Evolutionary conservation across 2,888 invertebrate species (phyloP).

Genomic region (Agrypnus murinus): DNA sequence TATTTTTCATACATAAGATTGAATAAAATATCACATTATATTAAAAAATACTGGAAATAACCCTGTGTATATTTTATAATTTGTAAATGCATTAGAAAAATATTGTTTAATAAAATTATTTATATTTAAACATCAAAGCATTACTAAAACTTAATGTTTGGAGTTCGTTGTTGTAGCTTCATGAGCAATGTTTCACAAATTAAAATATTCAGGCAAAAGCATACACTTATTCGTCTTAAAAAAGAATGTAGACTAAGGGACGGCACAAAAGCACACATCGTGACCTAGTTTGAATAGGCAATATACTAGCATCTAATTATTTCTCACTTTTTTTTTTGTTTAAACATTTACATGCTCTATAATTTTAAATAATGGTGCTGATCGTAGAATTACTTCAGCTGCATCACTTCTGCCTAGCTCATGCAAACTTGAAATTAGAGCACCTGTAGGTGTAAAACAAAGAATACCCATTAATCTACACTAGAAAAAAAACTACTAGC

Average conservation of each 20-base stretch:
- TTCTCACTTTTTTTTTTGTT: slow-evolving; percentile 10
- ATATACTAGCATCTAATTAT: too few species aligned
- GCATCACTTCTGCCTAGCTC: slow-evolving; percentile 78
- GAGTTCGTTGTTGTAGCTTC: slow-evolving; percentile 41
- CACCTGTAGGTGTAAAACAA: slow-evolving; percentile 67
- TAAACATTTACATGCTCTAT: slow-evolving; percentile 42
- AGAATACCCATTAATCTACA: not conserved
- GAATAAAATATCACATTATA: slow-evolving; percentile 45
- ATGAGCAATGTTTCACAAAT: slow-evolving; percentile 31
- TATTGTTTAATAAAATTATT: slow-evolving; percentile 5
- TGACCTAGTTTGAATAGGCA: too few species aligned
- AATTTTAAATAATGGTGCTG: slow-evolving; percentile 70
- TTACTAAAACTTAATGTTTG: slow-evolving; percentile 8
- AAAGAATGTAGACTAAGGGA: slow-evolving; percentile 30
- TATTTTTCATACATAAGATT: not conserved
- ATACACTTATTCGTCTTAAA: not conserved
- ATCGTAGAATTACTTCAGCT: slow-evolving; percentile 74
- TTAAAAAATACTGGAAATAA: slow-evolving; percentile 50
- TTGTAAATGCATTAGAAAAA: slow-evolving; percentile 45
- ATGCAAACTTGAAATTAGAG: slow-evolving; percentile 74
- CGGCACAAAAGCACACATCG: slow-evolving; percentile 41
- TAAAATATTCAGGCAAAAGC: not conserved
- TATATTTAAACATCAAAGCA: not conserved
- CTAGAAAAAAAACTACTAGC: slow-evolving; percentile 1
- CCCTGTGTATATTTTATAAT: slow-evolving; percentile 37